These are phyloP conservation scores for Brachystomella parvula DNA, from an alignment of 1,140 invertebrate species.

Conservation along the genomic window DNA sequence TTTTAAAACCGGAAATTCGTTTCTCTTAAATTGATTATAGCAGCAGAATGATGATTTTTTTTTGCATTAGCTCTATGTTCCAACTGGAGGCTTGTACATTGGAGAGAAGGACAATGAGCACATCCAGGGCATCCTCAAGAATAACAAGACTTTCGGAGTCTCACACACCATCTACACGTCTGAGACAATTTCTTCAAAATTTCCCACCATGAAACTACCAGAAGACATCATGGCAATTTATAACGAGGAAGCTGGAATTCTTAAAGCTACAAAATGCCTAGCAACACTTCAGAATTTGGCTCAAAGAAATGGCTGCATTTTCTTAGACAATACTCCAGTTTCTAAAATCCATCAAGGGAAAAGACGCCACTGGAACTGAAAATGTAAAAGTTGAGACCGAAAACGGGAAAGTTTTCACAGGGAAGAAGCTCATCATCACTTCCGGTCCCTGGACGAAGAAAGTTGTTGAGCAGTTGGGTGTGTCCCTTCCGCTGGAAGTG, in stretches of 20 bases:
- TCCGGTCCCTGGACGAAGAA: conserved; percentile 11
- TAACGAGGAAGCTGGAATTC: conserved; percentile 14
- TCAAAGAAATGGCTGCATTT: background rate
- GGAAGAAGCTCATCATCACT: conserved; percentile 6
- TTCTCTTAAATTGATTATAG: too few relatives aligned
- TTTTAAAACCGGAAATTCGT: too few relatives aligned
- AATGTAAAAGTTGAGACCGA: background rate
- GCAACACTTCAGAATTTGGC: conserved; percentile 17
- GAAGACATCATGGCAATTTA: conserved; percentile 10
- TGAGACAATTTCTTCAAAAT: background rate
- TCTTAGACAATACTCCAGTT: conserved; percentile 15
- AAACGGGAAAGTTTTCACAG: background rate
- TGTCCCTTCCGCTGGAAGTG: background rate
- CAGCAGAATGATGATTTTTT: too few relatives aligned
- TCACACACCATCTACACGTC: background rate
- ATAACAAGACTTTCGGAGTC: conserved; percentile 5
- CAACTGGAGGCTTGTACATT: conserved; percentile 17
- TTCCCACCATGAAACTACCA: conserved; percentile 13
- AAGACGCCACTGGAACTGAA: too few relatives aligned
- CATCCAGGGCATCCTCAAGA: background rate
- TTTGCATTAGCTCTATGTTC: too few relatives aligned
- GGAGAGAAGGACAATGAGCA: background rate
- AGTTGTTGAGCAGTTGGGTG: background rate
- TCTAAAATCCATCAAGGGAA: too few relatives aligned
- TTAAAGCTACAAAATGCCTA: conserved; percentile 23